These are phyloP conservation scores for Microplitis mediator DNA, from an alignment of 1,140 invertebrate genomes.

Conservation along the genomic window DNA sequence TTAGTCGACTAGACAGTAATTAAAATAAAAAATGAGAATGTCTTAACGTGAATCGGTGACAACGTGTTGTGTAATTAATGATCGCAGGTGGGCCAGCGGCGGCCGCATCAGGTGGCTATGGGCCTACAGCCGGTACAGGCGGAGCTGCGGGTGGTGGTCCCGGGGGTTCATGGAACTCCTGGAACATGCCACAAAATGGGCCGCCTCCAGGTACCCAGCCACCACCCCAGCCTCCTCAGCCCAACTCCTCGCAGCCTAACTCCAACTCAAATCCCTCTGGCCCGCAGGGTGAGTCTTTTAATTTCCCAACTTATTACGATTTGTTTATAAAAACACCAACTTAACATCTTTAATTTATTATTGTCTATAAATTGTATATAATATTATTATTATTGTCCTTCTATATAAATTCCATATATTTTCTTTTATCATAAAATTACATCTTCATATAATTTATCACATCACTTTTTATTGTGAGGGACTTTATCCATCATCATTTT, in stretches of 20 bases:
- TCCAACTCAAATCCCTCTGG: slow-evolving; percentile 64
- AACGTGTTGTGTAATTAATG: slow-evolving; percentile 59
- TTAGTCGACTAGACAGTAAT: slow-evolving; percentile 18
- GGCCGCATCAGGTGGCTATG: slow-evolving; percentile 62
- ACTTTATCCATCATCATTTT: no score
- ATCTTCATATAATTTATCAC: no score
- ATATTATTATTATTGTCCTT: background rate
- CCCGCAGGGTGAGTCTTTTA: slow-evolving; percentile 62
- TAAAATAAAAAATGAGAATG: slow-evolving; percentile 33
- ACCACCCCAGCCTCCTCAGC: slow-evolving; percentile 62
- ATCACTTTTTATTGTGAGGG: no score
- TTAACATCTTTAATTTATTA: background rate
- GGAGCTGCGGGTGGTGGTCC: slow-evolving; percentile 64
- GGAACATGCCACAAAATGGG: slow-evolving; percentile 67
- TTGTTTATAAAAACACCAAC: no score
- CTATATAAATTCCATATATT: background rate
- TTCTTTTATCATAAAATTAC: background rate
- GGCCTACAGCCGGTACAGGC: slow-evolving; percentile 61
- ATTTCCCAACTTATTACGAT: slow-evolving; percentile 46
- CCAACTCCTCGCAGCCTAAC: slow-evolving; percentile 63
- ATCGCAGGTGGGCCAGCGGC: slow-evolving; percentile 62
- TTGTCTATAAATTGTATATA: background rate
- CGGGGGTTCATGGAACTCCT: slow-evolving; percentile 65
- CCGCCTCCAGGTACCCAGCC: slow-evolving; percentile 61
- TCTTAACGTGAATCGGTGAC: slow-evolving; percentile 49